Evolutionary conservation across 2,113 vertebrate genomes (phyloP), one percentile per base, ranked within the genome.

Genomic region (Cacatua alba): DNA sequence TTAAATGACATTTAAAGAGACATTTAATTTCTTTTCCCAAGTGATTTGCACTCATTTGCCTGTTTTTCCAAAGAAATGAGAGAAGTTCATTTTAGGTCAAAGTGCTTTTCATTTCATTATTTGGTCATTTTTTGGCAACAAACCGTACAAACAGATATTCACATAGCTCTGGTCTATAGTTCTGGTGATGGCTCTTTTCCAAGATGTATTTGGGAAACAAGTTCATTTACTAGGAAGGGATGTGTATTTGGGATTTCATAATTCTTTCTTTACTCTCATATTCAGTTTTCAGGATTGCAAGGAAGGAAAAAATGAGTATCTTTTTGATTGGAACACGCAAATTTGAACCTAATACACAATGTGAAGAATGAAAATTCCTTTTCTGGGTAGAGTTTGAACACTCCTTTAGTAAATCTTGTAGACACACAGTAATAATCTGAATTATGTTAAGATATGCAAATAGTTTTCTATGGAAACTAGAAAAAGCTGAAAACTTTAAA

Each of bases 401-500:
- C 43, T 90, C 20, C 43, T 78, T 88, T 46, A 88, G 76, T 62
- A 86, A 93, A 91, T 84, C 84, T 71, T 55, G 41, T 0, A 0
- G 80, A 69, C 65, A 69, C 37, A 62, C 2, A 0, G 28, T 75
- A 91, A 92, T 91, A 86, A 78, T 93, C 85, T 92, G 87, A 92
- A 88, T 82, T 92, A 51, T 93, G 76, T 88, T 92, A 92, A 94
- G 64, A 88, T 93, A 94, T 49, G 43, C 94, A 93, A 96, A 88
- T 75, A 74, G 83, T 92, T 96, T 94, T 96, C 92, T 93, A 85
- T 94, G 92, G 92, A 95, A 96, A 95, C 92, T 44, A 79, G 90
- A 94, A 91, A 95, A 96, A 84, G 48, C 69, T 88, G 80, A 62
- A 87, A 82, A 92, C 69, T 87, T 92, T 81, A 88, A 93, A 84